Evolutionary conservation across 2,888 invertebrate species (phyloP).

Genomic region (Rhagium mordax): DNA sequence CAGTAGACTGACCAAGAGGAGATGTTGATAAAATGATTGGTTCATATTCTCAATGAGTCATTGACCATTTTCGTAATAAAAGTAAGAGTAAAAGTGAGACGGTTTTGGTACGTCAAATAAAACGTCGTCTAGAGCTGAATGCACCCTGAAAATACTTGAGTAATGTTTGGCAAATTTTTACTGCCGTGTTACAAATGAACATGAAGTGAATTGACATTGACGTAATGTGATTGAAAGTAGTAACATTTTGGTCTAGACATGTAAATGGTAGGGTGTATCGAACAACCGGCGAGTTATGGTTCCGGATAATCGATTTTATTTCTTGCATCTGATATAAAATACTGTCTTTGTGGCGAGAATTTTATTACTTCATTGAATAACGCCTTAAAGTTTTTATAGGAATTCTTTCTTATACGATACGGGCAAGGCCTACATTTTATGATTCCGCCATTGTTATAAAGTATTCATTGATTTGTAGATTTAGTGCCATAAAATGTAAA

Average conservation of each 20-base stretch:
- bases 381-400: constrained; percentile 46
- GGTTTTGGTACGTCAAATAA: too few relatives aligned
- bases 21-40: too few relatives aligned
- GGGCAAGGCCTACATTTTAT: constrained; percentile 45
- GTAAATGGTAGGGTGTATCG: constrained; percentile 42
- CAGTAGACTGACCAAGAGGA: too few relatives aligned
- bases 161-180: not conserved
- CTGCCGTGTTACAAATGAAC: not conserved
- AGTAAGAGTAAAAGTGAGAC: too few relatives aligned
- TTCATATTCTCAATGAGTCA: too few relatives aligned
- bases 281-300: constrained; percentile 35
- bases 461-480: not conserved
- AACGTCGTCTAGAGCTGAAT: too few relatives aligned
- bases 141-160: too few relatives aligned
- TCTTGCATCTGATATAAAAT: constrained; percentile 48
- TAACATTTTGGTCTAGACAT: constrained; percentile 46
- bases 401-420: constrained; percentile 46
- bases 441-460: not conserved
- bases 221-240: constrained; percentile 1
- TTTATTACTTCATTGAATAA: constrained; percentile 50
- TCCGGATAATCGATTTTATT: constrained; percentile 49
- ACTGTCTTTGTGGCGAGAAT: constrained; percentile 49
- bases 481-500: not conserved
- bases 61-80: too few relatives aligned
- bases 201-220: constrained; percentile 2